Percentiles rank a stretch among this genome's conserved stretches.
phyloP scores from a whole-genome alignment of 2,888 invertebrate genomes.

The Mimumesa dahlbomi region DNA sequence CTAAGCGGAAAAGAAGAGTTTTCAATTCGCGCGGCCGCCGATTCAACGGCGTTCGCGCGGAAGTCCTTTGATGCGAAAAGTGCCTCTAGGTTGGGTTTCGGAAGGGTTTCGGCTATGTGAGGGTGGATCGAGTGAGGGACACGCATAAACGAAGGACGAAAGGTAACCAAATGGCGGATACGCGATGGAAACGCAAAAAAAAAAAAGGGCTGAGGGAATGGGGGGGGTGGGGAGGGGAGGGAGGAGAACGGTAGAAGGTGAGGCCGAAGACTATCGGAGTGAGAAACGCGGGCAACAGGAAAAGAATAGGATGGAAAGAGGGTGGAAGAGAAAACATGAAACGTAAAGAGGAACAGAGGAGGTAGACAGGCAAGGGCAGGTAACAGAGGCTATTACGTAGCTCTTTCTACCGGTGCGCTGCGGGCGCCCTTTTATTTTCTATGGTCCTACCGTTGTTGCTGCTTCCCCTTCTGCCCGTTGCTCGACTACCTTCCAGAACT shows the following conservation, averaged over 20 bases:
- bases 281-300: neutral
- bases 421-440: constrained; percentile 68
- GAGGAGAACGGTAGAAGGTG: neutral
- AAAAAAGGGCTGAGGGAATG: constrained; percentile 29
- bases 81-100: neutral
- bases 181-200: constrained; percentile 14
- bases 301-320: constrained; percentile 11
- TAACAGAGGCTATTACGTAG: constrained; percentile 68
- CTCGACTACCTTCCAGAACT: constrained; percentile 47
- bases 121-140: neutral
- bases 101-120: too few species aligned
- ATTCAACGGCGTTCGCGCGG: constrained; percentile 32
- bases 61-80: constrained; percentile 34
- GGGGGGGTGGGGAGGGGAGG: constrained; percentile 25
- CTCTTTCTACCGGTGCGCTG: constrained; percentile 56
- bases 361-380: constrained; percentile 45
- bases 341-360: constrained; percentile 22
- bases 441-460: constrained; percentile 29
- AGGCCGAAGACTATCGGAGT: constrained; percentile 11
- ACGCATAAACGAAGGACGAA: constrained; percentile 21
- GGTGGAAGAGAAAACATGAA: constrained; percentile 42
- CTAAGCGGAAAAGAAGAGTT: constrained; percentile 1
- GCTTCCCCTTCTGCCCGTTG: constrained; percentile 22
- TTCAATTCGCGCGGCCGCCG: constrained; percentile 22
- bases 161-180: constrained; percentile 29